Conservation (phyloP, 2,888 invertebrate species). For the Catocala sponsa region DNA sequence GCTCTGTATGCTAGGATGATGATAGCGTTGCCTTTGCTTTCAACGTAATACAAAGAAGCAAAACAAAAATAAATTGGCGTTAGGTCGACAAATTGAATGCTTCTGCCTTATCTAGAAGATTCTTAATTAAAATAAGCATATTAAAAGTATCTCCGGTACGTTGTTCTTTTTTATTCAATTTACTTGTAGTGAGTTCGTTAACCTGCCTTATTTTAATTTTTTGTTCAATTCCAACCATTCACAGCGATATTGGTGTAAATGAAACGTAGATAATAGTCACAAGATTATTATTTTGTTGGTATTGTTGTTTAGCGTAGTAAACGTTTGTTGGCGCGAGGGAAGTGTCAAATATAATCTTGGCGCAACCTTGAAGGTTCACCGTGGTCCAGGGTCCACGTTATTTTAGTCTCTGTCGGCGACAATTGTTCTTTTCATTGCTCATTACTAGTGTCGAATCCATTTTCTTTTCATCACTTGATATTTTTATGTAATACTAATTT, state of each 20-base stretch:
- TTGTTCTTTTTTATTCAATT: too few relatives aligned
- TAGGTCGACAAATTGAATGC: background rate
- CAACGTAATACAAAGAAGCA: background rate
- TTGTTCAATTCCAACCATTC: too few relatives aligned
- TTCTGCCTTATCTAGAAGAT: background rate
- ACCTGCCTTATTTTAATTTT: too few relatives aligned
- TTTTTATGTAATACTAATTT: background rate
- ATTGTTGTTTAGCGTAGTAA: slow-evolving; percentile 39
- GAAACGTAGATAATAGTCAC: slow-evolving; percentile 19
- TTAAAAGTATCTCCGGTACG: too few relatives aligned
- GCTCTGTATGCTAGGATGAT: background rate
- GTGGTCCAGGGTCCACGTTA: slow-evolving; percentile 47
- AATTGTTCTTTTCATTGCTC: slow-evolving; percentile 38
- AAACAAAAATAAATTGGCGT: background rate
- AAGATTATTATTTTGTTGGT: slow-evolving; percentile 21
- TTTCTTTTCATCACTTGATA: slow-evolving; percentile 10
- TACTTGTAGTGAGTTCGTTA: too few relatives aligned
- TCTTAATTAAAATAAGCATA: too few relatives aligned
- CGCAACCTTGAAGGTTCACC: slow-evolving; percentile 62
- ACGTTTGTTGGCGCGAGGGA: slow-evolving; percentile 46
- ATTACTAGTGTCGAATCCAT: slow-evolving; percentile 9
- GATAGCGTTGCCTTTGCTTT: background rate
- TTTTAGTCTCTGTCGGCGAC: slow-evolving; percentile 37
- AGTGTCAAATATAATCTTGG: slow-evolving; percentile 57
- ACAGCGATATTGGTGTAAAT: background rate